Evolutionary conservation across 2,888 invertebrate species (phyloP), one percentile per base, ranked within the genome.

Genomic region (Melanostoma scalare): DNA sequence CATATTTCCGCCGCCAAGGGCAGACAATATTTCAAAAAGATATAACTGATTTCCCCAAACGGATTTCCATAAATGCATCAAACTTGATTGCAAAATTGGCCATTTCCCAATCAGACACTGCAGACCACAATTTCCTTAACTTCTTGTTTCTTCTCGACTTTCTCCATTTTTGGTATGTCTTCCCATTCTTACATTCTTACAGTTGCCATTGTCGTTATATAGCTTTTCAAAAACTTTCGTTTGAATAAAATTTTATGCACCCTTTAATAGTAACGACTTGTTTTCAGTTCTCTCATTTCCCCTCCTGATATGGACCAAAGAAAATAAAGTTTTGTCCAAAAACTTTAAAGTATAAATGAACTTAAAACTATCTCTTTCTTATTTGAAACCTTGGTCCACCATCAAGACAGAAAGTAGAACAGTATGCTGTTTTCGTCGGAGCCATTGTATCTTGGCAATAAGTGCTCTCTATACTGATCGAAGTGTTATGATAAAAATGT

Each of bases 61-160:
- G 84, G 79, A 84, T 84, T 79, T 84, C 84, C 84, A 84, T 84
- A 79, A 79, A 84, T 84, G 74, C 79, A 79, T 84, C 79, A 65
- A 78, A 52, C 65, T 61, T 84, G 84, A 84, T 84, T 84, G 74
- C 71, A 35, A 75, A 84, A 84, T 84, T 84, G 84, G 84, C 84
- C 84, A 84, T 79, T 84, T 84, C 84, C 84, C 84, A 84, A 84
- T 84, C 79, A 84, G 79, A 79, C 52, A 84, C 71, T 69, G 65
- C 74, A 84, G 74, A 84, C 84, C 84, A 60, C 79, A 84, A 79
- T 75, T 84, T 84, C 84, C 84, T 74, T 46, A 71, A 75, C 65
- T 67, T 74, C 72, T 61, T 58, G 74, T 74, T 65, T 42, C 65
- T 60, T 40, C 36, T 4, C 9, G 5, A 50, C 40, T 67, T 65